These are phyloP conservation scores for Drosophila hydei DNA, from an alignment of 1,140 invertebrate species.

Conservation along the genomic window DNA sequence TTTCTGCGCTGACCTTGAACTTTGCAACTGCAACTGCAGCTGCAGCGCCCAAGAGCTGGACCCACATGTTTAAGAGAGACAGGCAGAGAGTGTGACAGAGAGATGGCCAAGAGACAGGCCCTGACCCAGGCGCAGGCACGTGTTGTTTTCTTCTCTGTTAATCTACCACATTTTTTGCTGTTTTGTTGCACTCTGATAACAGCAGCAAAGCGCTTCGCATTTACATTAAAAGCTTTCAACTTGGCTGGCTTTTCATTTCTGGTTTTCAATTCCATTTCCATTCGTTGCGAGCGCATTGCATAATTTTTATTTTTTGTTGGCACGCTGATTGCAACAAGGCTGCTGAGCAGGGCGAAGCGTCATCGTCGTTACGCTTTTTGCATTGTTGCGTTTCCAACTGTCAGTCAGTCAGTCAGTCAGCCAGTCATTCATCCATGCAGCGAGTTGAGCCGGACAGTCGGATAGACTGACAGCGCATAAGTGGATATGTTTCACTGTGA, in stretches of 20 bases:
- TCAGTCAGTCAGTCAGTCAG: constrained; percentile 34
- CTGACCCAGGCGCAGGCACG: constrained; percentile 53
- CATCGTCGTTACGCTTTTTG: constrained; percentile 68
- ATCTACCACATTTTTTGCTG: constrained; percentile 46
- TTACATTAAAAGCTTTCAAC: constrained; percentile 66
- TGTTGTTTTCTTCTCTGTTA: constrained; percentile 29
- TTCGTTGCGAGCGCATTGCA: constrained; percentile 60
- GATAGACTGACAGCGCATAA: constrained; percentile 27
- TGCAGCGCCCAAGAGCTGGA: constrained; percentile 18
- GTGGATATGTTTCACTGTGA: constrained; percentile 30
- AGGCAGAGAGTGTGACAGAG: constrained; percentile 5
- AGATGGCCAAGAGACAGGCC: constrained; percentile 45
- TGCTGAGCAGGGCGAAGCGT: constrained; percentile 37
- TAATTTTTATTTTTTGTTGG: constrained; percentile 61
- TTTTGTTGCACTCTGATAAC: constrained; percentile 52
- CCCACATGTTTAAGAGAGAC: neutral
- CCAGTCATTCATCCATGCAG: constrained; percentile 34
- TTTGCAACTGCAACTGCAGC: constrained; percentile 67
- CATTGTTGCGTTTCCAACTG: constrained; percentile 70
- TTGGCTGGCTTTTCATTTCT: constrained; percentile 78
- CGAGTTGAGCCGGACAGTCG: constrained; percentile 29
- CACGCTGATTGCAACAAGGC: constrained; percentile 58
- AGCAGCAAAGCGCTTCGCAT: constrained; percentile 35
- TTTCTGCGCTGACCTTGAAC: constrained; percentile 74
- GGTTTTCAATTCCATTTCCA: constrained; percentile 77